Conservation (phyloP, 1,140 invertebrate species). For the Penaeus vannamei region DNA sequence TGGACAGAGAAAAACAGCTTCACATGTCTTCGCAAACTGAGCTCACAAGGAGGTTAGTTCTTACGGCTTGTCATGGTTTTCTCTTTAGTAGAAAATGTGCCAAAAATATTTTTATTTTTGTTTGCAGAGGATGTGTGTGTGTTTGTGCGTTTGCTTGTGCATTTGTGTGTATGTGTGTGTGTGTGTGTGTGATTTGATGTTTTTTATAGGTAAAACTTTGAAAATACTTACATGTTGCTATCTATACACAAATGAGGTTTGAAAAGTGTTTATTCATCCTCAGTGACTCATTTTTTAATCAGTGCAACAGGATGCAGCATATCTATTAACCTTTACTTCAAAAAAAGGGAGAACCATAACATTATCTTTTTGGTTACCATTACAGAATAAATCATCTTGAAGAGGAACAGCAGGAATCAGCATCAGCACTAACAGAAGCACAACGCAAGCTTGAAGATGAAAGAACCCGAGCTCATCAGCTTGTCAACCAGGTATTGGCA, state of each 20-base stretch:
- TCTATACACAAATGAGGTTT: neutral
- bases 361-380: constrained; percentile 39
- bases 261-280: neutral
- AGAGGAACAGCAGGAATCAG: constrained; percentile 70
- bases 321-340: neutral
- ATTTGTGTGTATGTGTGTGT: too few relatives aligned
- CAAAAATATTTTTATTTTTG: neutral
- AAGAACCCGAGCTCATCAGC: constrained; percentile 71
- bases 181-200: too few relatives aligned
- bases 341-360: neutral
- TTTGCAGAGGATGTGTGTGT: neutral
- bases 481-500: constrained; percentile 26
- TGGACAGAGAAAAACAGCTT: constrained; percentile 71
- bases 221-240: neutral
- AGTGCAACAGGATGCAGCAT: too few relatives aligned
- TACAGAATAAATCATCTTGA: constrained; percentile 68
- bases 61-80: neutral
- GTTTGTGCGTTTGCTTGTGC: too few relatives aligned
- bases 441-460: constrained; percentile 73
- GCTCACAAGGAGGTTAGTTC: constrained; percentile 42
- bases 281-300: neutral
- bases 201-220: too few relatives aligned
- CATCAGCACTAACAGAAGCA: constrained; percentile 65
- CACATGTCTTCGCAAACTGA: constrained; percentile 40
- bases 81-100: neutral